These are phyloP conservation scores for Tillus elongatus DNA, from an alignment of 2,888 invertebrate species.

Conservation along the genomic window DNA sequence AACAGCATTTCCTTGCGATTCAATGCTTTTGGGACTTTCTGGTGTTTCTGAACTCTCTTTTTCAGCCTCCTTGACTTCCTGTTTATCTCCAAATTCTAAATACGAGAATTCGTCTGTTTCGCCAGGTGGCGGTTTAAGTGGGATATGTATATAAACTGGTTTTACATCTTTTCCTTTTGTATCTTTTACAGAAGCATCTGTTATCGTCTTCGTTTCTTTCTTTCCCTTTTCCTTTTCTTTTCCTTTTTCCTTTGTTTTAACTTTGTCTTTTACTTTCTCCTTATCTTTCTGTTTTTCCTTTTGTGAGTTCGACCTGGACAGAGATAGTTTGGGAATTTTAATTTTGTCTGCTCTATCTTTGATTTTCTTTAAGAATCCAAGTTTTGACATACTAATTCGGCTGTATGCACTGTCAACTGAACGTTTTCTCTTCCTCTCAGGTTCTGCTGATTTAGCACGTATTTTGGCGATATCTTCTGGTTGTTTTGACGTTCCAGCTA, in stretches of 20 bases:
- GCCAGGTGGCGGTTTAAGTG: conserved; percentile 37
- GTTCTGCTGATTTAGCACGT: conserved; percentile 33
- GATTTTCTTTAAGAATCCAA: conserved; percentile 31
- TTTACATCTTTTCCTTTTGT: conserved; percentile 8
- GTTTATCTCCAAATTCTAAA: conserved; percentile 31
- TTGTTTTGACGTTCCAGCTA: background rate
- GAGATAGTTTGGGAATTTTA: conserved; percentile 31
- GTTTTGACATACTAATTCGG: conserved; percentile 31
- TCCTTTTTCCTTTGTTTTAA: conserved; percentile 15
- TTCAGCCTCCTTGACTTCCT: conserved; percentile 6
- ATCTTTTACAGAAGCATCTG: background rate
- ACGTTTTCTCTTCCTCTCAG: conserved; percentile 29
- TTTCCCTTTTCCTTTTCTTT: conserved; percentile 5
- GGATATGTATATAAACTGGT: conserved; percentile 37
- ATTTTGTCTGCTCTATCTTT: conserved; percentile 34
- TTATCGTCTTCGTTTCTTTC: background rate
- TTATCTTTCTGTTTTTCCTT: conserved; percentile 12
- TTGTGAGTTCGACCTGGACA: conserved; percentile 18
- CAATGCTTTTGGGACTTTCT: conserved; percentile 19
- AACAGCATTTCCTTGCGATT: conserved; percentile 23
- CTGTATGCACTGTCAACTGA: conserved; percentile 34
- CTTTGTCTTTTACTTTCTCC: conserved; percentile 9
- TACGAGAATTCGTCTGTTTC: conserved; percentile 38
- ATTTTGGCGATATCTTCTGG: conserved; percentile 9
- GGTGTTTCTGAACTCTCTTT: conserved; percentile 18